A percentile compares a stretch with the other conserved stretches of the same genome.
phyloP scores from a whole-genome alignment of 2,888 invertebrate genomes.

The Epirrita christyi region DNA sequence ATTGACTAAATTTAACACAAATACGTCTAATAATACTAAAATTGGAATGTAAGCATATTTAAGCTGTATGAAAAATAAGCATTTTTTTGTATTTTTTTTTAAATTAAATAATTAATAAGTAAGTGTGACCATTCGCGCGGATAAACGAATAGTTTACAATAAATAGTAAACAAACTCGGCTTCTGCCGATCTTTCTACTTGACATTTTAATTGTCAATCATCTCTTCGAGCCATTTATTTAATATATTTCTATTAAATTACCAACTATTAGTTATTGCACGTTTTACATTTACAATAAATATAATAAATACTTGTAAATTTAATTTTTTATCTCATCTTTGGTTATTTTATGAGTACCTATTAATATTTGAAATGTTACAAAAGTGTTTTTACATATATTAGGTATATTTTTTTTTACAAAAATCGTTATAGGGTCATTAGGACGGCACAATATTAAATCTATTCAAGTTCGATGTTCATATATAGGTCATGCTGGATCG shows the following conservation, averaged over 20 bases:
- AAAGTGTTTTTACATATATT: constrained; percentile 80
- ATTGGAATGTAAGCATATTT: constrained; percentile 71
- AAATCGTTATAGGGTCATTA: constrained; percentile 82
- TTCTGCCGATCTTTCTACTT: constrained; percentile 42
- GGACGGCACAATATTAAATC: constrained; percentile 84
- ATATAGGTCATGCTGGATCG: constrained; percentile 75
- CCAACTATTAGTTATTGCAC: constrained; percentile 85
- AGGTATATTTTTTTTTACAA: constrained; percentile 82
- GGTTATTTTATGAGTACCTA: constrained; percentile 82
- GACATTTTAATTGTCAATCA: constrained; percentile 60
- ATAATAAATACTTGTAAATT: constrained; percentile 85
- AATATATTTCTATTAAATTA: constrained; percentile 83
- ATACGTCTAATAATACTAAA: constrained; percentile 71
- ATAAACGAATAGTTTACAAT: constrained; percentile 76
- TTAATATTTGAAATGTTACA: constrained; percentile 84
- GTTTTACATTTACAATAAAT: constrained; percentile 85
- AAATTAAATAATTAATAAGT: constrained; percentile 44
- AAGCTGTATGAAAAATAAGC: constrained; percentile 69
- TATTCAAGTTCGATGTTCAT: constrained; percentile 83
- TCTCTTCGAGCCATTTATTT: constrained; percentile 74
- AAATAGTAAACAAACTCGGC: constrained; percentile 73
- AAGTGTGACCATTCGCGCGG: constrained; percentile 53
- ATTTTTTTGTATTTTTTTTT: constrained; percentile 50
- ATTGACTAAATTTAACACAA: constrained; percentile 72
- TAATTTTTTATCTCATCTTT: constrained; percentile 77